These are phyloP conservation scores for Otocyon megalotis DNA, from an alignment of 2,113 vertebrate species.

Conservation along the genomic window DNA sequence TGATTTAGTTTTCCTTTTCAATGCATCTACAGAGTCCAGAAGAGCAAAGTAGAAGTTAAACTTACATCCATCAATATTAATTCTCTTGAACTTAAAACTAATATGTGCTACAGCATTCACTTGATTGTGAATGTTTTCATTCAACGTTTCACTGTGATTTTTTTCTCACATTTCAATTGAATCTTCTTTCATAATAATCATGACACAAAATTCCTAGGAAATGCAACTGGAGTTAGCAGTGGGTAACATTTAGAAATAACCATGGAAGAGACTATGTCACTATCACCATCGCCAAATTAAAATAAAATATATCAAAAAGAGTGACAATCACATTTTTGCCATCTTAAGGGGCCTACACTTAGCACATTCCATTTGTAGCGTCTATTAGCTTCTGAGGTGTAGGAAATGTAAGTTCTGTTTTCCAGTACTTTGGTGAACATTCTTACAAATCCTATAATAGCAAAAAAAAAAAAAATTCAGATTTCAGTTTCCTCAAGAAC, in stretches of 20 bases:
- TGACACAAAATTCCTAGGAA: constrained; percentile 20
- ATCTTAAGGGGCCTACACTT: not conserved
- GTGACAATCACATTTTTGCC: not conserved
- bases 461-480: constrained; percentile 30
- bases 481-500: constrained; percentile 65
- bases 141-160: not conserved
- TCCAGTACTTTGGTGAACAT: not conserved
- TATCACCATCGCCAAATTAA: not conserved
- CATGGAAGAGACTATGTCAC: not conserved
- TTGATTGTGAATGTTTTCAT: not conserved
- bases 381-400: not conserved
- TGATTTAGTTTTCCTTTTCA: not conserved
- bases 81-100: not conserved
- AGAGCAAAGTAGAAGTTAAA: not conserved
- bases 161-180: not conserved
- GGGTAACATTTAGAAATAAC: not conserved
- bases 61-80: not conserved
- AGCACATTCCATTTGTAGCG: not conserved
- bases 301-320: not conserved
- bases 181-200: not conserved
- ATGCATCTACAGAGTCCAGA: not conserved
- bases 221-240: not conserved
- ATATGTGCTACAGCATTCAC: not conserved
- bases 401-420: constrained; percentile 11
- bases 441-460: constrained; percentile 40